Evolutionary conservation across 2,113 vertebrate genomes (phyloP).

Genomic region (Nerophis lumbriciformis): DNA sequence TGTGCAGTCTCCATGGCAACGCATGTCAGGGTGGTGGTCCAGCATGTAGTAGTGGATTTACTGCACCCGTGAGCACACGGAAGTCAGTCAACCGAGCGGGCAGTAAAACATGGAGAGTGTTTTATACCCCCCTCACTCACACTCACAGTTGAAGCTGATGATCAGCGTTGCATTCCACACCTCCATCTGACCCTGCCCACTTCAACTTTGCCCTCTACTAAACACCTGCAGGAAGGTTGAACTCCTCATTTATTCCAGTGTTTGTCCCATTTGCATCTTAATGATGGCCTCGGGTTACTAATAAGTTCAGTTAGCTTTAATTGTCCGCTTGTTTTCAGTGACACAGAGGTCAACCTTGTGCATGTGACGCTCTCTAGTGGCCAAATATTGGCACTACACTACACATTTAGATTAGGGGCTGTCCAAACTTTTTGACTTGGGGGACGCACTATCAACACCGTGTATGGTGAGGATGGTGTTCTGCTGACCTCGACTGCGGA

Average conservation of each 20-base stretch:
- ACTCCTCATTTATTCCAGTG: neutral
- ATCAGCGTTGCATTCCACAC: neutral
- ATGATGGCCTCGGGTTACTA: slow-evolving; percentile 36
- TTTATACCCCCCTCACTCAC: neutral
- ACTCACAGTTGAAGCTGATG: neutral
- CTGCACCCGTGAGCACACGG: slow-evolving; percentile 36
- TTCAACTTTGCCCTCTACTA: neutral
- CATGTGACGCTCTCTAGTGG: slow-evolving; percentile 57
- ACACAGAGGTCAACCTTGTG: slow-evolving; percentile 43
- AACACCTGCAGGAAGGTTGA: no score
- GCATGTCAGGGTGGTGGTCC: slow-evolving; percentile 51
- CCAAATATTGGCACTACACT: slow-evolving; percentile 4
- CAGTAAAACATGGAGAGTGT: no score
- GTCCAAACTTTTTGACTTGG: no score
- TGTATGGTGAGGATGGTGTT: no score
- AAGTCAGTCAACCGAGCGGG: no score
- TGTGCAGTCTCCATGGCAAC: slow-evolving; percentile 74
- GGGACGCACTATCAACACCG: no score
- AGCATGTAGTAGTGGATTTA: slow-evolving; percentile 53
- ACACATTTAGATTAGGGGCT: neutral
- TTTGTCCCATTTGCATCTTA: neutral
- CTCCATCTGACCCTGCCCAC: neutral
- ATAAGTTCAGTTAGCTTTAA: slow-evolving; percentile 26
- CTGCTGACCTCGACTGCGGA: no score
- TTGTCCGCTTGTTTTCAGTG: slow-evolving; percentile 44